Percentiles rank a stretch among this genome's conserved stretches.
Evolutionary conservation across 1,140 invertebrate genomes (phyloP).

Genomic region (Aradophagus sp.): DNA sequence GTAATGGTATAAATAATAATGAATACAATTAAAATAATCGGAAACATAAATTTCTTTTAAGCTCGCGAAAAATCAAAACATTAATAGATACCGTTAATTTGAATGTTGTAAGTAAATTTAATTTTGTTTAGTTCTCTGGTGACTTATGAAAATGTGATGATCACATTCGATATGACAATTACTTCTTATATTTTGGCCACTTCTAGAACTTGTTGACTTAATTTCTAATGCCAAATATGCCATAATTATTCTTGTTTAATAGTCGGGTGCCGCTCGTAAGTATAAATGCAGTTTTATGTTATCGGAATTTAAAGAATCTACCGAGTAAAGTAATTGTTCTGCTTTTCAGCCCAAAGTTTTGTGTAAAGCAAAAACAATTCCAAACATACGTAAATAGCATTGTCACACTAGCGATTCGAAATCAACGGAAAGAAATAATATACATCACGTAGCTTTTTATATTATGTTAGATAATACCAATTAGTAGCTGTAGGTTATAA

Average conservation of each 20-base stretch:
- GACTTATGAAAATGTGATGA: conserved; percentile 34
- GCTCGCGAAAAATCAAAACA: conserved; percentile 2
- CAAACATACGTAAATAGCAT: no score
- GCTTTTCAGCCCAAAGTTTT: no score
- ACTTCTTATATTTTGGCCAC: conserved; percentile 51
- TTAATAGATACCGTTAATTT: conserved; percentile 21
- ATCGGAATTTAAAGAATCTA: conserved; percentile 9
- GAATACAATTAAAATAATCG: background rate
- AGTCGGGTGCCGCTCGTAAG: conserved; percentile 35
- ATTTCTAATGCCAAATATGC: conserved; percentile 32
- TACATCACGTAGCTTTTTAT: no score
- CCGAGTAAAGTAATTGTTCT: no score
- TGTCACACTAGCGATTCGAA: no score
- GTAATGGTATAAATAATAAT: no score
- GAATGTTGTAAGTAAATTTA: conserved; percentile 38
- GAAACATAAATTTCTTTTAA: conserved; percentile 6
- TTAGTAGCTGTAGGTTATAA: no score
- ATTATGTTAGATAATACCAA: no score
- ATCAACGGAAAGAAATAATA: no score
- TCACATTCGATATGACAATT: conserved; percentile 50
- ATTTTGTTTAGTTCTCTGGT: conserved; percentile 45
- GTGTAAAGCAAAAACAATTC: no score
- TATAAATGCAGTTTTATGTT: conserved; percentile 36
- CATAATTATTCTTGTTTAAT: conserved; percentile 48
- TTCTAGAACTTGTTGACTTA: conserved; percentile 46